A percentile compares a stretch with the other conserved stretches of the same genome.
phyloP scores from a whole-genome alignment of 2,113 vertebrate genomes.

The Pica pica region DNA sequence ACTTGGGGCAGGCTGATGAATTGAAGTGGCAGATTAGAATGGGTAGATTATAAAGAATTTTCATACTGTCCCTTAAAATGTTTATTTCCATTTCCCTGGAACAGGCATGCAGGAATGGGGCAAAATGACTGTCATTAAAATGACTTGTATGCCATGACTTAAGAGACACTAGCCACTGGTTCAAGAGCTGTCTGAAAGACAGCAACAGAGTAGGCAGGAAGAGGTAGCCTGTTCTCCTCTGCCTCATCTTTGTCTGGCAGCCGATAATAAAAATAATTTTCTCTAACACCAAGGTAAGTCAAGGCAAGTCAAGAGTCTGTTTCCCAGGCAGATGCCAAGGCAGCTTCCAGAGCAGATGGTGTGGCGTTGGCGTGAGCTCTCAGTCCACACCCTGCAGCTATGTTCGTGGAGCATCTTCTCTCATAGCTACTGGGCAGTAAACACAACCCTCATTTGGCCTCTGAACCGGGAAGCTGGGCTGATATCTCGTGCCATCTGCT shows the following conservation, averaged over 20 bases:
- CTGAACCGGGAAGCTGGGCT: background rate
- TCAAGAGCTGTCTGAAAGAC: background rate
- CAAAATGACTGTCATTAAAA: background rate
- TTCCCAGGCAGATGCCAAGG: slow-evolving; percentile 26
- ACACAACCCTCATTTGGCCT: background rate
- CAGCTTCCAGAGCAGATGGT: slow-evolving; percentile 45
- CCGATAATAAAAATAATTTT: background rate
- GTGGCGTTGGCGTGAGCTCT: background rate
- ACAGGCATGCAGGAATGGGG: background rate
- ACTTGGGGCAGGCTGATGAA: rapidly evolving
- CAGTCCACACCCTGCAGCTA: slow-evolving; percentile 1
- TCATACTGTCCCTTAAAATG: background rate
- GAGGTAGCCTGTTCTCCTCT: background rate
- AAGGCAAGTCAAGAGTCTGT: background rate
- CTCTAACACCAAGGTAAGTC: background rate
- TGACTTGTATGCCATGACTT: background rate
- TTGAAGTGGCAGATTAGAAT: background rate
- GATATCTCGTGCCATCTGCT: background rate
- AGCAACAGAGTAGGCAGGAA: background rate
- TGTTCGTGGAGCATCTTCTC: background rate
- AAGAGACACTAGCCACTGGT: background rate
- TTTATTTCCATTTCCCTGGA: background rate
- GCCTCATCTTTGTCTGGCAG: background rate
- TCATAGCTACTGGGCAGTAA: background rate
- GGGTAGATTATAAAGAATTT: background rate